Percentiles rank a stretch among this genome's conserved stretches.
These are phyloP conservation scores for Microcaecilia unicolor DNA, from an alignment of 2,797 vertebrate species.

Conservation along the genomic window DNA sequence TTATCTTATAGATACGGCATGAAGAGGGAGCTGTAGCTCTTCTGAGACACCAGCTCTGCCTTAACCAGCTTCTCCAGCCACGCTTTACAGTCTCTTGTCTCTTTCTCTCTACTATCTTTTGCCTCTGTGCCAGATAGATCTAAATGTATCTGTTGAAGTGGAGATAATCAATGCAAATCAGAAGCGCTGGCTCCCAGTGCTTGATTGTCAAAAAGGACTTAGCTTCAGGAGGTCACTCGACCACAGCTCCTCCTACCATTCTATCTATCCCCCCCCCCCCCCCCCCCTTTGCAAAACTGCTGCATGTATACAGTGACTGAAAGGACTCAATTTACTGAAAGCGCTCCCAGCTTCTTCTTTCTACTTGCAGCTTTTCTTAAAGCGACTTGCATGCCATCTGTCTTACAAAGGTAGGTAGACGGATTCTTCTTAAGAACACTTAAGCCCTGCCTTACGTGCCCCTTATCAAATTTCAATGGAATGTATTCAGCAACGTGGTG, in stretches of 20 bases:
- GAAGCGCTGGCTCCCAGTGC: slow-evolving; percentile 72
- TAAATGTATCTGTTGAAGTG: slow-evolving; percentile 86
- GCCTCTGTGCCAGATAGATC: slow-evolving; percentile 77
- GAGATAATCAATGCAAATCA: slow-evolving; percentile 96
- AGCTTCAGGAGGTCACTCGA: slow-evolving; percentile 79
- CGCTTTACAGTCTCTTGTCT: slow-evolving; percentile 30
- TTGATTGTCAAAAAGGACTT: slow-evolving; percentile 82
- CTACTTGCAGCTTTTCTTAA: slow-evolving; percentile 60
- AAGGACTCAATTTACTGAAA: slow-evolving; percentile 71
- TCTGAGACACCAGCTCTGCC: slow-evolving; percentile 61
- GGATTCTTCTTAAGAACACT: slow-evolving; percentile 62
- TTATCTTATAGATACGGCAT: slow-evolving; percentile 72
- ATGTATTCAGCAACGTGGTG: slow-evolving; percentile 48
- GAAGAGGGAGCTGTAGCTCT: slow-evolving; percentile 97
- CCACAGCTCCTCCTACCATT: slow-evolving; percentile 67
- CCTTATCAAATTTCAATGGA: slow-evolving; percentile 50
- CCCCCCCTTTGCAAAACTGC: slow-evolving; percentile 59
- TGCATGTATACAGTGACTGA: slow-evolving; percentile 66
- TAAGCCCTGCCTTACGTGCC: slow-evolving; percentile 47
- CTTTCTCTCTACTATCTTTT: slow-evolving; percentile 55
- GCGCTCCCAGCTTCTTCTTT: slow-evolving; percentile 55
- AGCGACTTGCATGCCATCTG: slow-evolving; percentile 67
- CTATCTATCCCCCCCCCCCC: slow-evolving; percentile 48
- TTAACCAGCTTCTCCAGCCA: slow-evolving; percentile 22
- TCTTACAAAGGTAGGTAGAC: slow-evolving; percentile 79